A percentile compares a stretch with the other conserved stretches of the same genome.
Evolutionary conservation across 2,113 vertebrate species (phyloP).

Genomic region (Syrmaticus mikado): DNA sequence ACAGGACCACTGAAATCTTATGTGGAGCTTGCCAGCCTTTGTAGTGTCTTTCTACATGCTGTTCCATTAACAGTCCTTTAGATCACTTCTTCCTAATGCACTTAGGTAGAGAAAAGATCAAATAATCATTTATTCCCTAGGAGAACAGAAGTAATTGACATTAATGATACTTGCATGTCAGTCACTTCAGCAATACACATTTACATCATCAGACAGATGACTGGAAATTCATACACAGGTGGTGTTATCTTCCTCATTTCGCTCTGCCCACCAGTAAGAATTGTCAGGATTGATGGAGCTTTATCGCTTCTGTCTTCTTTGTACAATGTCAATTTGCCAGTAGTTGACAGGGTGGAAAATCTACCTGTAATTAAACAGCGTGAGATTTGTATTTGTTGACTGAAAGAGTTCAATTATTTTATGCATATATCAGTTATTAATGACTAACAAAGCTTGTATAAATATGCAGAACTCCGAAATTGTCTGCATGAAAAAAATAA

Average conservation of each 20-base stretch:
- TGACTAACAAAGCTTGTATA: slow-evolving; percentile 53
- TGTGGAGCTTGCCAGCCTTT: background rate
- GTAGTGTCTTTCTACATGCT: background rate
- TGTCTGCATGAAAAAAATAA: background rate
- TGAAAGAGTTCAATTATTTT: slow-evolving; percentile 65
- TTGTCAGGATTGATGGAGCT: slow-evolving; percentile 62
- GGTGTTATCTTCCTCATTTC: slow-evolving; percentile 60
- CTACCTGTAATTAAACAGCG: slow-evolving; percentile 68
- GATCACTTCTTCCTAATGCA: background rate
- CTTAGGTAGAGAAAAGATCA: background rate
- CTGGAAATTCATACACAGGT: slow-evolving; percentile 21
- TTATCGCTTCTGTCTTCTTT: slow-evolving; percentile 51
- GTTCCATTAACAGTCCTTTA: background rate
- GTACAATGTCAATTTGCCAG: slow-evolving; percentile 59
- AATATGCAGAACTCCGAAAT: slow-evolving; percentile 52
- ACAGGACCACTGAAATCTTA: background rate
- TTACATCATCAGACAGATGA: slow-evolving; percentile 34
- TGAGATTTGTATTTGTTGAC: slow-evolving; percentile 63
- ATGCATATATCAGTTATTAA: slow-evolving; percentile 68
- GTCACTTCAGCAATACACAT: slow-evolving; percentile 14
- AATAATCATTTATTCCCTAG: slow-evolving; percentile 6
- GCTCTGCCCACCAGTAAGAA: slow-evolving; percentile 24
- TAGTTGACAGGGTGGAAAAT: slow-evolving; percentile 64
- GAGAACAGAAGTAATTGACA: slow-evolving; percentile 36
- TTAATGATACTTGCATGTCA: slow-evolving; percentile 32